Evolutionary conservation across 2,888 invertebrate genomes (phyloP).

Genomic region (Parnassius glacialis): DNA sequence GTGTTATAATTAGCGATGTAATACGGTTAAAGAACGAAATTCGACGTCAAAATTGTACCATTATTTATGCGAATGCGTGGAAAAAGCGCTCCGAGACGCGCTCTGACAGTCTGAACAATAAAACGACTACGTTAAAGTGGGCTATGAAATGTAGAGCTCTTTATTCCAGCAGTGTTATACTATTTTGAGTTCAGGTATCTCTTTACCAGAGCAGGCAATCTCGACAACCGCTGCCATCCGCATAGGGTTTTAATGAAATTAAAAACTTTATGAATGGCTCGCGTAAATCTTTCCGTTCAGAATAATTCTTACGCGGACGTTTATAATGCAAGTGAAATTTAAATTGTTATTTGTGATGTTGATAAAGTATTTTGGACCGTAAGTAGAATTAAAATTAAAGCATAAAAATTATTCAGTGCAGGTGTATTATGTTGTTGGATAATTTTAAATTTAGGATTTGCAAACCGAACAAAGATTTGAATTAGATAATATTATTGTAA

Average conservation of each 20-base stretch:
- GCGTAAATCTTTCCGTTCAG: constrained; percentile 37
- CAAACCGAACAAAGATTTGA: no score
- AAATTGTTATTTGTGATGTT: constrained; percentile 15
- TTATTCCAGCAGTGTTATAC: constrained; percentile 48
- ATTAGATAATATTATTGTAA: no score
- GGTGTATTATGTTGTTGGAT: no score
- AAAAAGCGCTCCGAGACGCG: constrained; percentile 27
- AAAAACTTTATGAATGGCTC: constrained; percentile 52
- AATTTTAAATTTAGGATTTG: no score
- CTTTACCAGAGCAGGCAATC: constrained; percentile 42
- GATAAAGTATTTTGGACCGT: constrained; percentile 9
- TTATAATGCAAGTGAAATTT: constrained; percentile 22
- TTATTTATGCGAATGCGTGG: constrained; percentile 22
- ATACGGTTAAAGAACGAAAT: constrained; percentile 44
- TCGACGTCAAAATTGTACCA: constrained; percentile 19
- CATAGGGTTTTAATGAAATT: constrained; percentile 50
- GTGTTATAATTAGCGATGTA: constrained; percentile 56
- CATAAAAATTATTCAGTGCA: neutral
- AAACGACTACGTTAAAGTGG: constrained; percentile 35
- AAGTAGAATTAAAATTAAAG: constrained; percentile 5
- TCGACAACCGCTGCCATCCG: constrained; percentile 38
- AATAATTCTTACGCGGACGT: constrained; percentile 22
- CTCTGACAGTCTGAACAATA: constrained; percentile 37
- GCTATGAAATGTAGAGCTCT: constrained; percentile 52
- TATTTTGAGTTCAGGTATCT: constrained; percentile 62